Base-by-base conservation (phyloP, 1,140 invertebrate species). In the Pseudomyrmex sp. region DNA sequence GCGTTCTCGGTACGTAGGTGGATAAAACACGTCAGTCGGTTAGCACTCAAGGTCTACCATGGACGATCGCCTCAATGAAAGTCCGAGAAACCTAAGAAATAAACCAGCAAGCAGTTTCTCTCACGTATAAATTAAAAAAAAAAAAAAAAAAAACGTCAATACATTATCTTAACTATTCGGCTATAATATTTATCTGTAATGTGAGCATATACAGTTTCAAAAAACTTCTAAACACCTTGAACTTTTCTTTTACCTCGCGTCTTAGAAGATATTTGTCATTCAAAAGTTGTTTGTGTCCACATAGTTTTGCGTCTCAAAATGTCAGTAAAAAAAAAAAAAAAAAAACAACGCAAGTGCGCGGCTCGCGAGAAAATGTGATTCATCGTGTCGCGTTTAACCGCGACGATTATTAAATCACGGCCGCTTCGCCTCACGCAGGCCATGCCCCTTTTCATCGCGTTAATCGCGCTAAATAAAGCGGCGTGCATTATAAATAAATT, bases 21-120 rank as follows among this genome's bases (percentile, higher is more conserved):
- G 82, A 77, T 83, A 61, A 83, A 77, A 83, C 72, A 76, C 82
- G 82, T 76, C 82, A 80, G 73, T 59, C 72, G 82, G 82, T 83
- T 66, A 50, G 82, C 61, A 66, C 68, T 76, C 87, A 85, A 88
- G 86, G 86, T 73, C 86, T 48, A 58, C 68, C 5, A 35, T 48
- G 73, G 80, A 79, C 56, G 62, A 66, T 77, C 46, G 70, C 8
- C 59, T 82, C 76, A 69, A 46, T 26, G 61, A 72, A 63, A 62
- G 66, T 63, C 4, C 48, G 20, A 46, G 59, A 63, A 76, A 76
- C 20, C 8, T 46, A 12, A 23, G 18, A n/a, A 3, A n/a, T 48
- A n/a, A 56, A 23, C 18, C 26, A 1, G 4, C 1, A 54, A 62
- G 12, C 12, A 12, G 35, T 35, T 5, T 9, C 48, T 48, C 70